Evolutionary conservation across 2,797 vertebrate genomes (phyloP).

Genomic region (Huso huso): DNA sequence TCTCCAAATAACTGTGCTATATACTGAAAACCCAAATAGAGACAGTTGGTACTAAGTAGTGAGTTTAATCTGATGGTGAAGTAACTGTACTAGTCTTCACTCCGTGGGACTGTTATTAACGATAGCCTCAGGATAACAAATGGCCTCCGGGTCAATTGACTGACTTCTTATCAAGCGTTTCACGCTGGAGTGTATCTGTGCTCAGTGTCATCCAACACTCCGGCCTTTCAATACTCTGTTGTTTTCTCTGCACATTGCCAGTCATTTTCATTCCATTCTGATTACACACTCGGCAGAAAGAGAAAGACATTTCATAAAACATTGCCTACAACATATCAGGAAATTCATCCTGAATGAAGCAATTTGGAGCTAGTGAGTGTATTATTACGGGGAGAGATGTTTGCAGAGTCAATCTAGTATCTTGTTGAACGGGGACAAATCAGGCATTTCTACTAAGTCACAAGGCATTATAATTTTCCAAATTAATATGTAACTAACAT

Average conservation of each 20-base stretch:
- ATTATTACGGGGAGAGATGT: too few species aligned
- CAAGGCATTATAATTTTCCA: too few species aligned
- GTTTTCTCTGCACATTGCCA: slow-evolving; percentile 54
- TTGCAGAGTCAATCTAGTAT: too few species aligned
- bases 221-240: slow-evolving; percentile 49
- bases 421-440: too few species aligned
- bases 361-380: too few species aligned
- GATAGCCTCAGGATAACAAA: slow-evolving; percentile 33
- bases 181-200: slow-evolving; percentile 44
- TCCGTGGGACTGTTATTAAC: slow-evolving; percentile 14
- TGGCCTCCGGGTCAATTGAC: slow-evolving; percentile 36
- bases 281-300: slow-evolving; percentile 34
- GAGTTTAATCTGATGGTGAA: slow-evolving; percentile 7
- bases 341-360: neutral
- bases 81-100: slow-evolving; percentile 7
- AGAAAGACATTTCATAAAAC: slow-evolving; percentile 29
- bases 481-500: too few species aligned
- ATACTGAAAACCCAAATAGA: neutral
- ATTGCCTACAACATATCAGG: neutral
- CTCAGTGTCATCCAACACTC: slow-evolving; percentile 57
- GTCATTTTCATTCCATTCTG: slow-evolving; percentile 58
- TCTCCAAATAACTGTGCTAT: neutral
- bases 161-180: slow-evolving; percentile 41
- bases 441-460: too few species aligned
- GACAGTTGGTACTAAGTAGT: slow-evolving; percentile 8